Evolutionary conservation across 2,113 vertebrate genomes (phyloP).

Genomic region (Cavia aperea): DNA sequence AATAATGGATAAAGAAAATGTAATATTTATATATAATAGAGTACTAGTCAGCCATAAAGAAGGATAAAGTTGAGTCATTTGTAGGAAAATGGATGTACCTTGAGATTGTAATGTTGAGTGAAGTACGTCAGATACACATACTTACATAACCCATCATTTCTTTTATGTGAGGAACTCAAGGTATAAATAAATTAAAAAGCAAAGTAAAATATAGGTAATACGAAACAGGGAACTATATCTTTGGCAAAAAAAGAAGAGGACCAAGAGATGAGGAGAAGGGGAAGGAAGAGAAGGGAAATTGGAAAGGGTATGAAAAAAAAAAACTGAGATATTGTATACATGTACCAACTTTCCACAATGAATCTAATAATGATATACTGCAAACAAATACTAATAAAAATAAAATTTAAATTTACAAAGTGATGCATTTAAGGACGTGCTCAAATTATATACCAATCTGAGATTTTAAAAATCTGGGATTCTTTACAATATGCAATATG

Average conservation of each 20-base stretch:
- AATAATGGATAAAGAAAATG: background rate
- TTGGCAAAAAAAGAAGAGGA: background rate
- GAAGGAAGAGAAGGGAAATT: background rate
- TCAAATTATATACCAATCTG: no score
- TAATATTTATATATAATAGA: background rate
- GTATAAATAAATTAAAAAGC: background rate
- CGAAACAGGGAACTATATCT: background rate
- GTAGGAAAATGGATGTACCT: background rate
- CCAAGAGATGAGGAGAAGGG: background rate
- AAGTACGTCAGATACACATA: background rate
- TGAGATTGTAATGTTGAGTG: background rate
- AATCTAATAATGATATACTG: no score
- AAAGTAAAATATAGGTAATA: background rate
- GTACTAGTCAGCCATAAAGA: background rate
- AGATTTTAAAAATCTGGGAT: no score
- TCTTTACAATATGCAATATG: no score
- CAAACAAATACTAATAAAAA: no score
- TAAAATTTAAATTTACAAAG: no score
- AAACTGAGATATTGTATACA: no score
- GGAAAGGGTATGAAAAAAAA: background rate
- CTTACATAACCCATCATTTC: background rate
- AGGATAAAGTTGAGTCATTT: background rate
- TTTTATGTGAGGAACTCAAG: background rate
- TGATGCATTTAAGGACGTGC: no score
- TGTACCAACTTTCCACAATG: no score